Base-by-base conservation (phyloP, 2,113 vertebrate species). In the Hypomesus transpacificus region DNA sequence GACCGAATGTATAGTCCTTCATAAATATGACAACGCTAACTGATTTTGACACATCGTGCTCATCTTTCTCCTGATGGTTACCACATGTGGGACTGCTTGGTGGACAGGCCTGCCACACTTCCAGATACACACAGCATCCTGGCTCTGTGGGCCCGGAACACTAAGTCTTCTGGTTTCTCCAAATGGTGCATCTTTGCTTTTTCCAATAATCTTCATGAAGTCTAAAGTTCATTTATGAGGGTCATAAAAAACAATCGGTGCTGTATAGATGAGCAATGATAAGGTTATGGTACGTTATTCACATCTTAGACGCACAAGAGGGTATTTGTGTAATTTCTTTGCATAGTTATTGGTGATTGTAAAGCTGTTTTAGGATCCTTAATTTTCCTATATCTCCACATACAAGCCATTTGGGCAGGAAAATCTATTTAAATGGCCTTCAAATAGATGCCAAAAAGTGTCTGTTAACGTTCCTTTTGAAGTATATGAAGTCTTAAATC, bases 21-120 rank as follows among this genome's bases (percentile, higher is more conserved):
- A 84, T 85, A 83, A 86, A 86, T 84, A 85, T 83, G 69, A 79
- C 76, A 79, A 74, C n/a, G 24, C 75, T 84, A 86, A 89, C 84
- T 71, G 75, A 64, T 80, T 88, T 78, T 82, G 87, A 87, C 87
- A 89, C 86, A 77, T 89, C 84, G 81, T 85, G 85, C 87, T 89
- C 84, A 83, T 91, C 87, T 85, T 85, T 87, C 84, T 69, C 66
- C 52, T 87, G 87, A 91, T 91, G 75, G 80, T 75, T 87, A 78
- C 83, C 90, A 91, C 86, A 87, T 90, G 89, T 88, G 87, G 76
- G 75, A 87, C 76, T 67, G 71, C 69, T 24, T 20, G 46, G 75
- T 81, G 75, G 70, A 77, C 85, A 81, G 59, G 75, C 72, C 80
- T 65, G 17, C 76, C 60, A 61, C 77, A 58, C 80, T 80, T 75